Percentiles rank a stretch among this genome's conserved stretches.
phyloP scores from a whole-genome alignment of 2,113 vertebrate genomes.

The Rynchops niger region DNA sequence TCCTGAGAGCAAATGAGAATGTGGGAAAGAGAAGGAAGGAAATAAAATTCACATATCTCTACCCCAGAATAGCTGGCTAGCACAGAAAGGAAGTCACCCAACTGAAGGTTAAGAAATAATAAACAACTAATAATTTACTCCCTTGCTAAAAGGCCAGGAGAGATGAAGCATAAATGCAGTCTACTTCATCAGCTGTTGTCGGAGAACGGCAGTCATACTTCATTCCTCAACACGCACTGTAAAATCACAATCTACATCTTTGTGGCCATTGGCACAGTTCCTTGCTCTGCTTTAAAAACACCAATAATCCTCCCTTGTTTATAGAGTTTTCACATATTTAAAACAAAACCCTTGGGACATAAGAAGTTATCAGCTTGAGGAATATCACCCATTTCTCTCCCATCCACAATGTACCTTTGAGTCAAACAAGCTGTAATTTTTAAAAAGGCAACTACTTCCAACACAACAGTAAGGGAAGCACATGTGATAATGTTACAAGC shows the following conservation, averaged over 20 bases:
- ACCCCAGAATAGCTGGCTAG: not conserved
- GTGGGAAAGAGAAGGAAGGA: not conserved
- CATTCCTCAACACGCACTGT: not conserved
- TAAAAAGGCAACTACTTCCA: not conserved
- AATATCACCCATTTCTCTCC: not conserved
- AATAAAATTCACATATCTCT: not conserved
- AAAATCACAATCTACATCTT: constrained; percentile 25
- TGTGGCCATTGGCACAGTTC: constrained; percentile 10
- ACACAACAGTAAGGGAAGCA: not conserved
- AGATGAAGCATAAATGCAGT: constrained; percentile 17
- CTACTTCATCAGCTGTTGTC: not conserved
- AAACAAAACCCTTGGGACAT: not conserved
- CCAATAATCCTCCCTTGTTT: not conserved
- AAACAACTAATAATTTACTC: constrained; percentile 42
- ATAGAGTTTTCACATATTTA: not conserved
- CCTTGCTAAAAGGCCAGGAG: not conserved
- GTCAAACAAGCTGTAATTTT: not conserved
- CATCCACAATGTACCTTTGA: not conserved
- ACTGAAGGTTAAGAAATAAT: constrained; percentile 45
- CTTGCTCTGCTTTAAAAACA: not conserved
- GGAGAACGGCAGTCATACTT: not conserved
- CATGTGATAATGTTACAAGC: not conserved
- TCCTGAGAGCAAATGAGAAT: not conserved
- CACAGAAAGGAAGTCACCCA: constrained; percentile 11
- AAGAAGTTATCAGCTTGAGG: not conserved